Base-by-base conservation (phyloP, 1,140 invertebrate genomes). In the Dinothrombium tinctorium region DNA sequence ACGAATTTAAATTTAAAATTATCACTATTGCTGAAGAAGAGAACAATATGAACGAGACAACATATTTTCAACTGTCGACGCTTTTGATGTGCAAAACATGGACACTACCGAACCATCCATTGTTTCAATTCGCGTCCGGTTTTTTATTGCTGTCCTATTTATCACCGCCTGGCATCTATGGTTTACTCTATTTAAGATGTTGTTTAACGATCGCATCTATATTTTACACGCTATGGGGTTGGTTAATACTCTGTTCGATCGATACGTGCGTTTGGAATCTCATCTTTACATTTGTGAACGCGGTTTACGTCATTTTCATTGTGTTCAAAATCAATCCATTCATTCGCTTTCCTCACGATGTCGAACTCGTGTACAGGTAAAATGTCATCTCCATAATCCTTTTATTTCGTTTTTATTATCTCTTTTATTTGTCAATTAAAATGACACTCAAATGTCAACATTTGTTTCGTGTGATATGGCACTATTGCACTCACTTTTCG, bases 211-310 rank as follows among this genome's bases (percentile, higher is more conserved):
- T 80, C 29, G 78, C 74, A 23, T 76, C 73, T 60, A 66, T 73
- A 32, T 74, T 79, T 60, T 69, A 74, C 44, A 67, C 70, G 24
- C 59, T 79, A 39, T 84, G 79, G 75, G 75, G 74, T 20, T 82
- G 75, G 69, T n/a, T 36, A 21, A 70, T 82, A 32, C 67, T 78
- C 49, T 84, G 80, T 58, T 76, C 76, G 51, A 64, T 78, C 46
- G 80, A 84, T 53, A 74, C 76, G 45, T 73, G 79, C 49, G 61
- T 82, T 36, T 86, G 81, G 81, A 83, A 82, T 53, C 68, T 70
- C 50, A 67, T 72, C 28, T 83, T 83, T 59, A 67, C 81, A 50
- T 59, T 69, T 48, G 73, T 84, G 54, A 84, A 84, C 62, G 69
- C 76, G 47, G 59, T 81, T 49, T 78, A 84, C 59, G 69, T 80